phyloP scores from a whole-genome alignment of 2,113 vertebrate genomes.

The Lagenorhynchus albirostris region DNA sequence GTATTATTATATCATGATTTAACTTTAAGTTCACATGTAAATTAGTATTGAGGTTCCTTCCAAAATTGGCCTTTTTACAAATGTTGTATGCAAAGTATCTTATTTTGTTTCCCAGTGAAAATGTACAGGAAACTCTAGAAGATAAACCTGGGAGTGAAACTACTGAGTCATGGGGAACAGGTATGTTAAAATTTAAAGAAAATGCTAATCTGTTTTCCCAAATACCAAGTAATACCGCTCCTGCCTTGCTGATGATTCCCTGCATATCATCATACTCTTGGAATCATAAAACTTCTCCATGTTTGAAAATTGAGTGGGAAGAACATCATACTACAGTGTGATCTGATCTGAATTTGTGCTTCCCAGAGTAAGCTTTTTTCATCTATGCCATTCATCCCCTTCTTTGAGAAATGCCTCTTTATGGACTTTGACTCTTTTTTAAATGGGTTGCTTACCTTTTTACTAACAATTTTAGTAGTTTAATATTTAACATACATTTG shows the following conservation, averaged over 20 bases:
- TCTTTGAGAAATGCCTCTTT: neutral
- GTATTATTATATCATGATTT: no score
- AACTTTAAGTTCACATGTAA: neutral
- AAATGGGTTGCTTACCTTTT: no score
- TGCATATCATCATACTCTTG: neutral
- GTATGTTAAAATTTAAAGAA: neutral
- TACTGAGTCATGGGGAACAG: neutral
- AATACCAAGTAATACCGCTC: neutral
- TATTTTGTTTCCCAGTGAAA: neutral
- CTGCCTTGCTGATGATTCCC: no score
- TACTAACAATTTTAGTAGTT: no score
- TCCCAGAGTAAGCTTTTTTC: neutral
- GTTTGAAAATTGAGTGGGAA: neutral
- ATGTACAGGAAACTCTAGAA: no score
- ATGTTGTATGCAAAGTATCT: neutral
- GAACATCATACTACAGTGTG: neutral
- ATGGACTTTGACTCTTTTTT: neutral
- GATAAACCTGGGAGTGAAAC: neutral
- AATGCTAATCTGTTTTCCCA: neutral
- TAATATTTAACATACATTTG: no score
- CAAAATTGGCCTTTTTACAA: neutral
- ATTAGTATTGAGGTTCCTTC: neutral
- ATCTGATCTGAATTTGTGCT: neutral
- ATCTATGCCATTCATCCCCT: neutral
- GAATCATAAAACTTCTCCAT: neutral